phyloP scores from a whole-genome alignment of 2,113 vertebrate genomes.

The Cariama cristata region DNA sequence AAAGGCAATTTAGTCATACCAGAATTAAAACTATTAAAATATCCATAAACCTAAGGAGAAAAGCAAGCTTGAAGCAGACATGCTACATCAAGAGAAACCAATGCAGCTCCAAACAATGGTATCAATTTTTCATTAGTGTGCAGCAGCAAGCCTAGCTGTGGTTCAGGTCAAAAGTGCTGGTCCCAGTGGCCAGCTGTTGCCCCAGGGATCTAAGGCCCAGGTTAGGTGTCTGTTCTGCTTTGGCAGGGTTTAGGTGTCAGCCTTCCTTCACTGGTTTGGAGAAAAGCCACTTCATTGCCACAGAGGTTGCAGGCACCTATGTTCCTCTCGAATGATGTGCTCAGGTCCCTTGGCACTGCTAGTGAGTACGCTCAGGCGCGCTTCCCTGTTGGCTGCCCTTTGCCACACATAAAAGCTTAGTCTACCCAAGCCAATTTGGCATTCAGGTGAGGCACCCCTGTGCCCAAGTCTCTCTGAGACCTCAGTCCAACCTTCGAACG shows the following conservation, averaged over 20 bases:
- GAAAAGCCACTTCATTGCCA: background rate
- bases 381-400: background rate
- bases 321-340: accelerated
- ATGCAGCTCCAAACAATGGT: background rate
- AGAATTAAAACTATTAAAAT: background rate
- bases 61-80: background rate
- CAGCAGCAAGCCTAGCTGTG: background rate
- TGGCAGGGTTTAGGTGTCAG: background rate
- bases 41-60: background rate
- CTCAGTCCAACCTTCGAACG: accelerated
- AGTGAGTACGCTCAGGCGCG: background rate
- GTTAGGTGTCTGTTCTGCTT: background rate
- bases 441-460: background rate
- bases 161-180: background rate
- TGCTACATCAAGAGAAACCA: background rate
- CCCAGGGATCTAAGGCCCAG: background rate
- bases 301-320: accelerated
- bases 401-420: background rate
- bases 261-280: background rate
- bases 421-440: background rate
- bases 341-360: background rate
- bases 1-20: background rate
- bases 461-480: background rate
- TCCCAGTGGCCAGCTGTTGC: background rate
- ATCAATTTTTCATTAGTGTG: background rate